Base-by-base conservation (phyloP, 2,113 vertebrate genomes). In the Meleagris gallopavo region DNA sequence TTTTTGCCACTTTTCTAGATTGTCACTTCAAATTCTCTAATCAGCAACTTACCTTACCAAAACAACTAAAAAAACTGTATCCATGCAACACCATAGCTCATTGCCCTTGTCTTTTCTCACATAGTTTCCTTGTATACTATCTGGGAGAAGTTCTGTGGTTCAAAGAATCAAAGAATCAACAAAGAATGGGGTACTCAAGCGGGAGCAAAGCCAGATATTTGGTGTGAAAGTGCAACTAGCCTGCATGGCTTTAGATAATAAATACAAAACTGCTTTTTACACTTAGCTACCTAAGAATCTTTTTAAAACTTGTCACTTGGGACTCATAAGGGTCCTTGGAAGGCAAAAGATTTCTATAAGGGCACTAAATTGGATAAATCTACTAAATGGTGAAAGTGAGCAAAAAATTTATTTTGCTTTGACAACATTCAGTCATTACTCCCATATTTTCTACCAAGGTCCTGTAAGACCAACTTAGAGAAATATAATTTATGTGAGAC, bases 11-110 rank as follows among this genome's bases (percentile, higher is more conserved):
- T 61, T 54, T 73, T 62, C 25, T 18, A 40, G 41, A 65, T 18
- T 25, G 27, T 62, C 30, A 7, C 30, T 50, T 58, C 9, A 32
- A 57, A 12, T 22, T 82, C 81, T 70, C 12, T 58, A 50, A 82
- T 16, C 30, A 38, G 12, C 30, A 46, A 86, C 34, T 73, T 50
- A n/a, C 29, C 11, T 81, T 75, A 24, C 10, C 34, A 79, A 60
- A 36, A 5, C 13, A 61, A 20, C 6, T 22, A n/a, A 36, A 34
- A 86, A 11, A 81, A 22, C 24, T 61, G 29, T 52, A n/a, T 24
- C 71, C 6, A 14, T 20, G 27, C 0, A 1, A 15, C 4, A 13
- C 20, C 34, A 45, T 6, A 75, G 10, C 8, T 64, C 13, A 29
- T 38, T 82, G 25, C 38, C 7, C 21, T 64, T 64, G 32, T 52